These are phyloP conservation scores for Oconnorella tubifera DNA, from an alignment of 2,888 invertebrate species.

Conservation along the genomic window DNA sequence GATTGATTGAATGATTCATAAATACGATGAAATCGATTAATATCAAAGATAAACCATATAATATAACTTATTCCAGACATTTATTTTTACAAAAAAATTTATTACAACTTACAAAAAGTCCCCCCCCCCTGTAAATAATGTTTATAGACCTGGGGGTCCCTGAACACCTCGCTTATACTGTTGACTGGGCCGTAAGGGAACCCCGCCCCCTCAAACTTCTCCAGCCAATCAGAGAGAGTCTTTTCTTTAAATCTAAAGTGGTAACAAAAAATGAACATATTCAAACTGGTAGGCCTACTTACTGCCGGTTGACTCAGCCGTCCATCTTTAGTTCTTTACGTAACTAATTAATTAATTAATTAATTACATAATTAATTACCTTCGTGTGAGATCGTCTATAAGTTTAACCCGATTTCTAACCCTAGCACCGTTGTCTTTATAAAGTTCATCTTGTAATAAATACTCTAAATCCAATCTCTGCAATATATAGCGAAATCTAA, in stretches of 20 bases:
- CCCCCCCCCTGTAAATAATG: too few relatives aligned
- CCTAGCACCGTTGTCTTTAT: constrained; percentile 4
- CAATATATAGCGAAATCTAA: too few relatives aligned
- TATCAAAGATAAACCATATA: too few relatives aligned
- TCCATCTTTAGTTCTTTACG: background rate
- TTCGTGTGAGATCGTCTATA: background rate
- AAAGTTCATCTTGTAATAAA: constrained; percentile 7
- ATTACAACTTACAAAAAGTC: too few relatives aligned
- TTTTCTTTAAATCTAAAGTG: constrained; percentile 64
- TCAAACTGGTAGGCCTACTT: too few relatives aligned
- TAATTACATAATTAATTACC: background rate
- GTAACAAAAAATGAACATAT: too few relatives aligned
- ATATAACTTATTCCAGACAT: too few relatives aligned
- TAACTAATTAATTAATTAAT: too few relatives aligned
- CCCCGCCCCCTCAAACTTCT: constrained; percentile 67
- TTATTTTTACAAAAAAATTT: too few relatives aligned
- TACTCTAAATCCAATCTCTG: constrained; percentile 37
- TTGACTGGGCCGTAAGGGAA: constrained; percentile 91
- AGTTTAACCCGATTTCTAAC: constrained; percentile 1
- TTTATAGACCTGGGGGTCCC: constrained; percentile 73
- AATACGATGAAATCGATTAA: background rate
- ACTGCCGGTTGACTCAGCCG: too few relatives aligned
- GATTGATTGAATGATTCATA: background rate
- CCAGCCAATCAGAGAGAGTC: constrained; percentile 72
- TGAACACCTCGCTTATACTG: constrained; percentile 77